These are phyloP conservation scores for Tragulus kanchil DNA, from an alignment of 2,113 vertebrate genomes.

Conservation along the genomic window DNA sequence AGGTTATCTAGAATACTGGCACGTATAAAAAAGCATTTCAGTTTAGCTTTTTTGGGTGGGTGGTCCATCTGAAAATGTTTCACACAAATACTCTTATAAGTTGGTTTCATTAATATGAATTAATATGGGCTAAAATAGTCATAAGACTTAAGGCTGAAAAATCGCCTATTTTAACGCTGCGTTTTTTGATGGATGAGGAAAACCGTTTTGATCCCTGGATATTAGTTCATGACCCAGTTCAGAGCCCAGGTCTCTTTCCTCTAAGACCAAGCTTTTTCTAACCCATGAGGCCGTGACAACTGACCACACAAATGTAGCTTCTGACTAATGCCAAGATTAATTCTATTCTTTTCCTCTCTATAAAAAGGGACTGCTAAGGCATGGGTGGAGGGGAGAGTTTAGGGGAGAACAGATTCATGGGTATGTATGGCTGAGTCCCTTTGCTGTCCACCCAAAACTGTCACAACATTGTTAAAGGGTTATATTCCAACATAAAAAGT, in stretches of 20 bases:
- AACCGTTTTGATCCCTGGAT: background rate
- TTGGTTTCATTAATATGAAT: constrained; percentile 74
- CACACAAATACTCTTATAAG: constrained; percentile 19
- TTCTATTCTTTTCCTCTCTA: background rate
- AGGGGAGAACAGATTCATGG: background rate
- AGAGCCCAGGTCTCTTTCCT: background rate
- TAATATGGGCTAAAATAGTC: constrained; percentile 59
- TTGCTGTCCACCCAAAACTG: background rate
- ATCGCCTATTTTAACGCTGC: constrained; percentile 36
- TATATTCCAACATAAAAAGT: background rate
- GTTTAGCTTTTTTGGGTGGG: constrained; percentile 35
- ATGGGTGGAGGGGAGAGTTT: background rate
- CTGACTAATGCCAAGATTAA: constrained; percentile 32
- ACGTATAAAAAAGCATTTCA: constrained; percentile 9
- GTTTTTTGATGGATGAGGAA: constrained; percentile 65
- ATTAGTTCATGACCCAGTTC: constrained; percentile 3
- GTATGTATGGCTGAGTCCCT: background rate
- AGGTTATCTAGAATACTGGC: constrained; percentile 44
- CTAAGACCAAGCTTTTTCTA: constrained; percentile 11
- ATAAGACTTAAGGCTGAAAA: background rate
- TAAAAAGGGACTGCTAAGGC: background rate
- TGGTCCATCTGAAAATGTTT: constrained; percentile 68
- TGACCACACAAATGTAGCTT: background rate
- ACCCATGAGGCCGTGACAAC: background rate
- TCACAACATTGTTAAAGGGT: background rate